Evolutionary conservation across 2,113 vertebrate species (phyloP), one percentile per base, ranked within the genome.

Genomic region (Alces alces): DNA sequence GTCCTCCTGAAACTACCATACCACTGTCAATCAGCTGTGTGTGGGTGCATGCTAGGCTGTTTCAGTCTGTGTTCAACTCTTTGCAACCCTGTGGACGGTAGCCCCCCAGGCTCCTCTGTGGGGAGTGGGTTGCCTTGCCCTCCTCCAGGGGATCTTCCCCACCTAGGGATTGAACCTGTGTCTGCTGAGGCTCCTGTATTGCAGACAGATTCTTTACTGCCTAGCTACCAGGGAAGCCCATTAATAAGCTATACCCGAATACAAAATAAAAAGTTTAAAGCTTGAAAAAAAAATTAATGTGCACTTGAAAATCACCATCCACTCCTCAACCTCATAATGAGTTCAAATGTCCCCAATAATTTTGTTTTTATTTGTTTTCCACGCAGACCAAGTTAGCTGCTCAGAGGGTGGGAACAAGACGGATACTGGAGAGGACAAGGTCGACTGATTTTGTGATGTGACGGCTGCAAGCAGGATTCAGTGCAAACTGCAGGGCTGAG

Each of bases 401-500:
- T 36, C 27, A 61, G 85, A 95, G 2, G 1, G 4, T 6, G 14
- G 30, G 7, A 28, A 11, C 2, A 10, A 12, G 19, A 23, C 6
- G 23, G 23, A 1, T 5, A 10, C 0, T 30, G 25, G 4, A 55
- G 15, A 2, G 7, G 30, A 27, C 13, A 4, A 50, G 4, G 16
- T 0, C 4, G 13, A 33, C 1, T 2, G 33, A 43, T 16, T 39
- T 3, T 14, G 19, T 3, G 6, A 7, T 33, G 12, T 1, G 13
- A 6, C 15, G 1, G 21, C 21, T 2, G 33, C 7, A 3, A 16
- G 5, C 10, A 27, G 54, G 61, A 23, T 11, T 7, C 30, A 58
- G 28, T 0, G 73, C 36, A 30, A 33, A 16, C 16, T 28, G 25
- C 10, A 3, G 1, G 23, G 60, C 11, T 6, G 9, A 36, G 73